Base-by-base conservation (phyloP, 1,140 invertebrate genomes). In the Oncopodura yosiiana region DNA sequence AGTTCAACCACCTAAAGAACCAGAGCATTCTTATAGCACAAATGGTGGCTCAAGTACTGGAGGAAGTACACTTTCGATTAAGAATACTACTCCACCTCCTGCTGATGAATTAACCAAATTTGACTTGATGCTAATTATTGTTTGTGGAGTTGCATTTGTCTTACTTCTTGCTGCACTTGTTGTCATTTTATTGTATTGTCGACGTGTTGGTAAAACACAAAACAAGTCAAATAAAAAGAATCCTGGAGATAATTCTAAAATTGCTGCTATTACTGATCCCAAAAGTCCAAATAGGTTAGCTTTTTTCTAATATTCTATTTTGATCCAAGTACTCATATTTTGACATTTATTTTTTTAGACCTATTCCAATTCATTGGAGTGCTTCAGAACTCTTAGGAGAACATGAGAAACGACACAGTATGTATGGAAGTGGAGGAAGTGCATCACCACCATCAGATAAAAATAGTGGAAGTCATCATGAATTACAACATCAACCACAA, bases 351-450 rank as follows among this genome's bases (percentile, higher is more conserved):
- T 34, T 9, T 9, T 34, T 8, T n/a, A n/a, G n/a, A n/a, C n/a
- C n/a, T n/a, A n/a, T n/a, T n/a, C 38, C 38, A 1, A 61, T 61
- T 52, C 60, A 62, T 23, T 58, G 60, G 60, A 61, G 58, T 18
- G 62, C 62, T 12, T 41, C 29, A 29, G 62, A 64, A 36, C 24
- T 64, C 6, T 34, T 64, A 12, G 62, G 62, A 27, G 62, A 64
- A 32, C 62, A 64, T 44, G 62, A 64, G 53, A 64, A 64, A 34
- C 43, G 62, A 12, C 58, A 64, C 27, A 64, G 62, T 37, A 39
- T 64, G 37, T 64, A 64, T 38, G 62, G 59, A 9, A 59, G 62
- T 27, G 62, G 59, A 9, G 62, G 62, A 36, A 59, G 56, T 39
- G 53, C 53, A 5, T 56, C 53, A 9, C 61, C 61, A 21, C 32